Conservation (phyloP, 1,140 invertebrate species). For the Penaeus indicus region DNA sequence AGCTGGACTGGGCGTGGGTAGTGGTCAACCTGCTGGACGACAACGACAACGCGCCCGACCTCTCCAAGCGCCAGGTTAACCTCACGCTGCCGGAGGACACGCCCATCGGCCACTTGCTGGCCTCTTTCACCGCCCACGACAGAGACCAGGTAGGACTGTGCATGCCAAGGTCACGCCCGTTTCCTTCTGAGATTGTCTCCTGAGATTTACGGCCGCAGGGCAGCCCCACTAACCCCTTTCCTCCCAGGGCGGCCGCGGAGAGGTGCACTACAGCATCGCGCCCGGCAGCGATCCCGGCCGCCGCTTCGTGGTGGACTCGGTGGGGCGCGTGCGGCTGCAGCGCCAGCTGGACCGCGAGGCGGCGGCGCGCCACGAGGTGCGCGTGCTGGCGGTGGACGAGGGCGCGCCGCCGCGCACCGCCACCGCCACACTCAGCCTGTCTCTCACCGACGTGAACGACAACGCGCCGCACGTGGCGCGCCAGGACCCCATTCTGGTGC, state of each 20-base stretch:
- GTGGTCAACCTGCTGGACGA: conserved; percentile 90
- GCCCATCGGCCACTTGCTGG: conserved; percentile 81
- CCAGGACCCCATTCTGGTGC: conserved; percentile 31
- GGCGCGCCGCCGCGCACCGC: conserved; percentile 71
- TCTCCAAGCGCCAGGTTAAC: conserved; percentile 81
- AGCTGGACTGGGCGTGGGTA: conserved; percentile 81
- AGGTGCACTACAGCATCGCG: conserved; percentile 80
- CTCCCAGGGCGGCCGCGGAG: conserved; percentile 79
- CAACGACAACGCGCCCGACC: conserved; percentile 88
- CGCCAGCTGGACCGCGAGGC: conserved; percentile 68
- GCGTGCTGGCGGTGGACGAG: conserved; percentile 76
- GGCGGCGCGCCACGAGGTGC: conserved; percentile 60
- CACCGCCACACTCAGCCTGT: conserved; percentile 78
- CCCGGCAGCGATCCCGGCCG: conserved; percentile 81
- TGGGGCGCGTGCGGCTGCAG: conserved; percentile 81
- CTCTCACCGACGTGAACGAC: conserved; percentile 92
- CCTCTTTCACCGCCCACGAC: conserved; percentile 83
- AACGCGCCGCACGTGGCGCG: conserved; percentile 78
- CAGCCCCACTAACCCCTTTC: too few relatives aligned
- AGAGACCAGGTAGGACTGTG: conserved; percentile 75
- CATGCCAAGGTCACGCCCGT: too few relatives aligned
- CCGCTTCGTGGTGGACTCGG: conserved; percentile 82
- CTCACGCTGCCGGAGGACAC: conserved; percentile 88
- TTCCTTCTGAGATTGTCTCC: too few relatives aligned
- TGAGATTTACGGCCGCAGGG: too few relatives aligned